Percentiles rank a stretch among this genome's conserved stretches.
Evolutionary conservation across 2,113 vertebrate genomes (phyloP).

Genomic region (Stercorarius parasiticus): DNA sequence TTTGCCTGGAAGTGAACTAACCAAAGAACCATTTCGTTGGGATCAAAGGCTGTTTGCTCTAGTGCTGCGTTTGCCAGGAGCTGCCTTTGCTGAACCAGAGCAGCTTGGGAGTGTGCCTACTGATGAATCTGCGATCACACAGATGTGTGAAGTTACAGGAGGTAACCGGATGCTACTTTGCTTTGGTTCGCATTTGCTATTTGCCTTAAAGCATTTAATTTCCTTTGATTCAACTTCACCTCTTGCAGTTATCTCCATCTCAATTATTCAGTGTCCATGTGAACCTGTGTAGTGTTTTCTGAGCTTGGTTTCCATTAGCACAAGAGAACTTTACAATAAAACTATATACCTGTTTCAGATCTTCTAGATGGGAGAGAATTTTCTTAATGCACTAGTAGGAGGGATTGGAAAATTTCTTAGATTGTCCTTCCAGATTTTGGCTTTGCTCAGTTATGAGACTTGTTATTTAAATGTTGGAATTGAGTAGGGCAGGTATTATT

Average conservation of each 20-base stretch:
- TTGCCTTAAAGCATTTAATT: not conserved
- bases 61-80: conserved; percentile 92
- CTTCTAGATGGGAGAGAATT: not conserved
- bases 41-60: conserved; percentile 97
- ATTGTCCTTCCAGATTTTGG: not conserved
- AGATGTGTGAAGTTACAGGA: conserved; percentile 99
- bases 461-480: not conserved
- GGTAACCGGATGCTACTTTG: conserved; percentile 70
- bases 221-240: not conserved
- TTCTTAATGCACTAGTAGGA: not conserved
- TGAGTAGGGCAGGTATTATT: not conserved
- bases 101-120: conserved; percentile 94
- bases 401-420: not conserved
- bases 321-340: not conserved
- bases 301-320: not conserved
- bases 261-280: not conserved
- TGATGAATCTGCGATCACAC: conserved; percentile 95
- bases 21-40: conserved; percentile 99
- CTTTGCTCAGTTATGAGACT: not conserved
- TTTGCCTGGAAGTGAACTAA: conserved; percentile 95
- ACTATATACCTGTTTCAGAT: not conserved
- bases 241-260: not conserved
- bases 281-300: not conserved
- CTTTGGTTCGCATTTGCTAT: not conserved
- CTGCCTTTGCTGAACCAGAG: conserved; percentile 88